Conservation (phyloP, 2,888 invertebrate genomes). For the Eulithis prunata region DNA sequence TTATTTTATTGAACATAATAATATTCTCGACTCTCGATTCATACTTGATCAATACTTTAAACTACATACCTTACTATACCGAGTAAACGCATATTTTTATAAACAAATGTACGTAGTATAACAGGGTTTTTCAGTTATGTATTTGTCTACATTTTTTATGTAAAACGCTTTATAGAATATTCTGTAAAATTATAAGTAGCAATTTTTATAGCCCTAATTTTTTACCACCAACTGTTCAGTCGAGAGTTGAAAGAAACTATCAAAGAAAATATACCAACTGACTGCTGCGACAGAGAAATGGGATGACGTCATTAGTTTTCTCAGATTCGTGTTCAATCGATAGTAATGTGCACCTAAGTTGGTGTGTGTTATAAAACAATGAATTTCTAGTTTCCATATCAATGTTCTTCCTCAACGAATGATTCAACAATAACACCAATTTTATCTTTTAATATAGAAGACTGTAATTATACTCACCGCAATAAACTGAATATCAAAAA, state of each 20-base stretch:
- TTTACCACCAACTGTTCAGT: neutral
- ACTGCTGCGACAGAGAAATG: too few species aligned
- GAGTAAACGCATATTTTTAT: neutral
- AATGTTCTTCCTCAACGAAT: neutral
- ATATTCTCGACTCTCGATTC: neutral
- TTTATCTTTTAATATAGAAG: conserved; percentile 2
- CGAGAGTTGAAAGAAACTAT: too few species aligned
- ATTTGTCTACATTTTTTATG: neutral
- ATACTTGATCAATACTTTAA: neutral
- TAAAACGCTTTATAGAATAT: neutral
- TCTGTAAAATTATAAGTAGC: too few species aligned
- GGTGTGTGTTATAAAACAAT: too few species aligned
- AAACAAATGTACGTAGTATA: neutral
- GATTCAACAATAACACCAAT: neutral
- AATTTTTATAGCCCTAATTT: neutral
- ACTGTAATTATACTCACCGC: conserved; percentile 13
- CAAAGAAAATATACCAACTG: too few species aligned
- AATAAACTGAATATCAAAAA: conserved; percentile 2
- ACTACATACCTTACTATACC: neutral
- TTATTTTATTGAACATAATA: neutral
- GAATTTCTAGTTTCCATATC: neutral
- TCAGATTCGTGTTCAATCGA: too few species aligned
- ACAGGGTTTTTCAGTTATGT: neutral
- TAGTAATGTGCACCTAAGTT: too few species aligned
- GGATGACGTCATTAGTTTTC: too few species aligned